These are phyloP conservation scores for Cynoglossus semilaevis DNA, from an alignment of 2,113 vertebrate species.

Conservation along the genomic window DNA sequence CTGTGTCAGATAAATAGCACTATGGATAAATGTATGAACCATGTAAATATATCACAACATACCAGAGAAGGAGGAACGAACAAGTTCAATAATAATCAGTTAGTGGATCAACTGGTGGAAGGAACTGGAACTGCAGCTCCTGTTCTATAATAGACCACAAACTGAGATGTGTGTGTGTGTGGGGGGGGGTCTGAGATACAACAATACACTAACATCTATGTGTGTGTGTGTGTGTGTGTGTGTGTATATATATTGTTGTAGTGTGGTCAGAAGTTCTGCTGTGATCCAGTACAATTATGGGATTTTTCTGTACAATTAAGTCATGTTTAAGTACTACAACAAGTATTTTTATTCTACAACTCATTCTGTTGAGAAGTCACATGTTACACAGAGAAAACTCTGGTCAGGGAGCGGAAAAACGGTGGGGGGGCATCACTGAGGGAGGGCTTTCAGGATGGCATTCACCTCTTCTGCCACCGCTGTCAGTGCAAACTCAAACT, in stretches of 20 bases:
- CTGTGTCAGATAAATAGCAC: neutral
- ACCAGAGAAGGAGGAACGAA: constrained; percentile 49
- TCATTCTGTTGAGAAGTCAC: no score
- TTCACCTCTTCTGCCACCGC: constrained; percentile 81
- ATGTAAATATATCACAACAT: constrained; percentile 67
- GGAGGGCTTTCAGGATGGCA: constrained; percentile 77
- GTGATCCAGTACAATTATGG: no score
- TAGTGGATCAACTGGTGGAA: constrained; percentile 44
- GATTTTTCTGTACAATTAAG: neutral
- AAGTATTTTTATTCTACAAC: no score
- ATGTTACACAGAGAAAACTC: no score
- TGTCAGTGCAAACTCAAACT: constrained; percentile 80
- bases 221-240: constrained; percentile 49
- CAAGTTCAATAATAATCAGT: constrained; percentile 47
- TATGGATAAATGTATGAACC: constrained; percentile 51
- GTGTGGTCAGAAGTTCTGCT: no score
- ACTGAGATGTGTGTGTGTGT: constrained; percentile 39
- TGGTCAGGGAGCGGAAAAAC: no score
- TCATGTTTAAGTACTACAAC: no score
- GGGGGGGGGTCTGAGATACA: constrained; percentile 43
- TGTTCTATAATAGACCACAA: constrained; percentile 56
- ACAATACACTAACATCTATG: constrained; percentile 49
- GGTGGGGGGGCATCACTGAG: constrained; percentile 58
- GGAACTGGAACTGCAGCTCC: constrained; percentile 29
- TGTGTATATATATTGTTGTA: no score